phyloP scores from a whole-genome alignment of 1,140 invertebrate genomes.

The Zophobas morio region DNA sequence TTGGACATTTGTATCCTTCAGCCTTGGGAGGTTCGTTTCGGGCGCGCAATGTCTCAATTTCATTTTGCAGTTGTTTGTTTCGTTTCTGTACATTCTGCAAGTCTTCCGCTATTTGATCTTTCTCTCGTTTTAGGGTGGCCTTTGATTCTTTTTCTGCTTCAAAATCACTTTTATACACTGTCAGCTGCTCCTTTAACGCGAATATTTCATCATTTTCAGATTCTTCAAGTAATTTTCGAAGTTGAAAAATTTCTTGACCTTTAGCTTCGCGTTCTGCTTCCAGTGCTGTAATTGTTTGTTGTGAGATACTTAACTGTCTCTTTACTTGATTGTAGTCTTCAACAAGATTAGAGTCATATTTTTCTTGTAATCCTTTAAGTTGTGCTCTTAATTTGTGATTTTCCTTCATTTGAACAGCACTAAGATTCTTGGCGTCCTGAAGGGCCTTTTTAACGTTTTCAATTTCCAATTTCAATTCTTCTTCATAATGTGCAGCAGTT shows the following conservation, averaged over 20 bases:
- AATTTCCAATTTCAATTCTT: not conserved
- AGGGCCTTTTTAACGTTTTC: not conserved
- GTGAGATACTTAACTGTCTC: not conserved
- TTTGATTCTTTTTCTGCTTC: conserved; percentile 45
- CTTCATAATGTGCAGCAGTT: not conserved
- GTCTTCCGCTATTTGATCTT: conserved; percentile 53
- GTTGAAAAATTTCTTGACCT: not conserved
- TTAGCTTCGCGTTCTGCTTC: not conserved
- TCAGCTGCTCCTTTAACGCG: conserved; percentile 43
- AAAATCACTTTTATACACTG: conserved; percentile 53
- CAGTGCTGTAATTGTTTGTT: conserved; percentile 11
- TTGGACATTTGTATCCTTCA: conserved; percentile 4
- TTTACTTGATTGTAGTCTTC: not conserved
- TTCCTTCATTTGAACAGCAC: not conserved
- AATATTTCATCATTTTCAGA: conserved; percentile 13
- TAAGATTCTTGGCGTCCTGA: not conserved
- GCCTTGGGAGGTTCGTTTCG: conserved; percentile 3
- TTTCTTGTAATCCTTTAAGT: conserved; percentile 2
- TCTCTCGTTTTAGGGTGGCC: conserved; percentile 33
- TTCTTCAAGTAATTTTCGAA: not conserved
- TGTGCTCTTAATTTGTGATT: not conserved
- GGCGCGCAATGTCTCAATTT: conserved; percentile 51
- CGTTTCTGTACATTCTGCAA: conserved; percentile 52
- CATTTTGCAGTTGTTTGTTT: conserved; percentile 53
- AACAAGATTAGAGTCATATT: not conserved